A percentile compares a stretch with the other conserved stretches of the same genome.
Evolutionary conservation across 2,113 vertebrate species (phyloP).

Genomic region (Platichthys flesus): DNA sequence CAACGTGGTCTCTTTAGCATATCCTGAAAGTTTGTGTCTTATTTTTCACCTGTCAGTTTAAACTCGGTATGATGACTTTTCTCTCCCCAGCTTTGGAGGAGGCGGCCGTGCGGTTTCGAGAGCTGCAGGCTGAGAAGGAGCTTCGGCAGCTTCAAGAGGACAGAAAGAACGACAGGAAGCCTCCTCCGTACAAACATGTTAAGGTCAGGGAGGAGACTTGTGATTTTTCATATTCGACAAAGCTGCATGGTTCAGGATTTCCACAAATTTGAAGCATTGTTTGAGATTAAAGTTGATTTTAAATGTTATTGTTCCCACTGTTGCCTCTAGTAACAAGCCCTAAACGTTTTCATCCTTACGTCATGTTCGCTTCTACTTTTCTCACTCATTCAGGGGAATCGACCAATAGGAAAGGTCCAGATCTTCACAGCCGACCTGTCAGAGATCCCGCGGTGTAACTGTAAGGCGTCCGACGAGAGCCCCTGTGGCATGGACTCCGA

Average conservation of each 20-base stretch:
- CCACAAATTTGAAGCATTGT: too few species aligned
- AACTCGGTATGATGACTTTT: neutral
- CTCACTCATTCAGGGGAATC: slow-evolving; percentile 86
- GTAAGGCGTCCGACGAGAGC: slow-evolving; percentile 93
- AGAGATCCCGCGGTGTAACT: slow-evolving; percentile 96
- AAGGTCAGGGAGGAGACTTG: slow-evolving; percentile 56
- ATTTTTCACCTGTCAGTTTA: neutral
- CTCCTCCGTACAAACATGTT: slow-evolving; percentile 96
- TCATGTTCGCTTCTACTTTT: neutral
- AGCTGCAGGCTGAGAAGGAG: slow-evolving; percentile 95
- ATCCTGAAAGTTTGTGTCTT: accelerated
- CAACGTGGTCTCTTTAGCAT: neutral
- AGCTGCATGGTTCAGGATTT: too few species aligned
- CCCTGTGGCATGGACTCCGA: slow-evolving; percentile 96
- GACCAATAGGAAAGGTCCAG: slow-evolving; percentile 95
- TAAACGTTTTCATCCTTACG: neutral
- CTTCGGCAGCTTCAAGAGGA: slow-evolving; percentile 96
- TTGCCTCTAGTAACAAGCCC: too few species aligned
- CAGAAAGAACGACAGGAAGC: slow-evolving; percentile 95
- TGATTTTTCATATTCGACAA: neutral
- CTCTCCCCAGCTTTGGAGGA: slow-evolving; percentile 89
- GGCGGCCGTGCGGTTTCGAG: slow-evolving; percentile 93
- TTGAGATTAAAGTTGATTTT: too few species aligned
- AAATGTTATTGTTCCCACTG: too few species aligned
- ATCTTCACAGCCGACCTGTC: slow-evolving; percentile 96